These are phyloP conservation scores for Cassiopea andromeda DNA, from an alignment of 30 jellyfish, hydroid and myxozoan genomes.

Conservation along the genomic window DNA sequence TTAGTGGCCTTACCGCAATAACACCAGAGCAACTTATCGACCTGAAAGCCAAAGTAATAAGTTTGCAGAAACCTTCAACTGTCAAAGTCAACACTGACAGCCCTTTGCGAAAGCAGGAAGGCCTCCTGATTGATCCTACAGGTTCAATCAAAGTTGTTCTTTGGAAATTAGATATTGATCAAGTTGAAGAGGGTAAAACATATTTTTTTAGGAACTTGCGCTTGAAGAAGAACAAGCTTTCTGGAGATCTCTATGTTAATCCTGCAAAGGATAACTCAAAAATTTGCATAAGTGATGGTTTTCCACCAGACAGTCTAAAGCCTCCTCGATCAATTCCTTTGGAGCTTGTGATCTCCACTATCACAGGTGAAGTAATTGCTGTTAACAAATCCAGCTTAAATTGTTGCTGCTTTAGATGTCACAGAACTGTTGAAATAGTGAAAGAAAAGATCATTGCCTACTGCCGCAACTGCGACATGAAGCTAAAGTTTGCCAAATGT, in stretches of 20 bases:
- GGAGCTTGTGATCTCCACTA: background rate
- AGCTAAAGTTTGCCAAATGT: background rate
- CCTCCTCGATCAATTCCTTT: background rate
- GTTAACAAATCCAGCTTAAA: background rate
- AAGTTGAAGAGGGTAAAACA: slow-evolving; percentile 1
- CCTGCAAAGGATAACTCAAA: slow-evolving; percentile 11
- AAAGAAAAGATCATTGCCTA: background rate
- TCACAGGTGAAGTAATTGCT: slow-evolving; percentile 9
- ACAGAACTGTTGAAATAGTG: background rate
- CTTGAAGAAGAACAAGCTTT: background rate
- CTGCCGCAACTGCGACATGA: background rate
- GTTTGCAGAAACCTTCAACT: background rate
- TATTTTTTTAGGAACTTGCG: background rate
- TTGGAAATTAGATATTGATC: slow-evolving; percentile 16
- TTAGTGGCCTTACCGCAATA: background rate
- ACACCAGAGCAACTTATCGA: slow-evolving; percentile 18
- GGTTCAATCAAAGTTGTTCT: slow-evolving; percentile 13
- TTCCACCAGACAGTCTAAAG: background rate
- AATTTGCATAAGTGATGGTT: background rate
- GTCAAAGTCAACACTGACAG: slow-evolving; percentile 17
- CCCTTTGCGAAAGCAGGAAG: slow-evolving; percentile 1
- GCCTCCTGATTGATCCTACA: slow-evolving; percentile 12
- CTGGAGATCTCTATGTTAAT: slow-evolving; percentile 15
- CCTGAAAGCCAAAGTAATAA: slow-evolving; percentile 15
- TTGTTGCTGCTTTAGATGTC: slow-evolving; percentile 5